phyloP scores from a whole-genome alignment of 2,797 vertebrate genomes.

The Calcarius lapponicus region DNA sequence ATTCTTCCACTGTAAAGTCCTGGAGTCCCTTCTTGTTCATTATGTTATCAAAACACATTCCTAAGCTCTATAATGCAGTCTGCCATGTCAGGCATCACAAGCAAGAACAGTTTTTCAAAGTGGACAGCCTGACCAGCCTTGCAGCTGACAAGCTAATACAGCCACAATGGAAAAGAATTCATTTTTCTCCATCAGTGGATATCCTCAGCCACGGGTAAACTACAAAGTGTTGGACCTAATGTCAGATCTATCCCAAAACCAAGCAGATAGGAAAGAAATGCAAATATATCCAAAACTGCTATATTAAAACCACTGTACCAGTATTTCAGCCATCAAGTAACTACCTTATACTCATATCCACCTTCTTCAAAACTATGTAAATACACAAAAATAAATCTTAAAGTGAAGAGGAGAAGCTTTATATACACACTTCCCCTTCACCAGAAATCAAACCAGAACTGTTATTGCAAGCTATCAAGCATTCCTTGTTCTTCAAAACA shows the following conservation, averaged over 20 bases:
- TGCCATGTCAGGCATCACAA: background rate
- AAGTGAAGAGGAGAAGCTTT: background rate
- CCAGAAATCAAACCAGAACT: background rate
- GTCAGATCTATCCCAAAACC: background rate
- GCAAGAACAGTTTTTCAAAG: background rate
- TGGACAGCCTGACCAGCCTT: background rate
- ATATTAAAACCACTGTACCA: background rate
- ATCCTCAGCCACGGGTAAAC: background rate
- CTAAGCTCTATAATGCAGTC: background rate
- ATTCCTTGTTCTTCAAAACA: conserved; percentile 1
- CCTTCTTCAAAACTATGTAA: background rate
- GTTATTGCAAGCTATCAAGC: background rate
- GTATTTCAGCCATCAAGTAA: background rate
- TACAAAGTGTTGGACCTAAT: background rate
- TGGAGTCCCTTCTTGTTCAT: background rate
- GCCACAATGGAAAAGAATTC: background rate
- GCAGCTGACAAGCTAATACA: background rate
- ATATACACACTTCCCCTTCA: background rate
- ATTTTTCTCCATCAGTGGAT: background rate
- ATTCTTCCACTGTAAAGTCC: background rate
- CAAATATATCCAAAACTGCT: background rate
- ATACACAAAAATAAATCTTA: background rate
- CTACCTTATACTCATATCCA: background rate
- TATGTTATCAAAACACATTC: background rate
- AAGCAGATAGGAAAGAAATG: background rate